These are phyloP conservation scores for Mycetomoellerius zeteki DNA, from an alignment of 1,140 invertebrate genomes.

Conservation along the genomic window DNA sequence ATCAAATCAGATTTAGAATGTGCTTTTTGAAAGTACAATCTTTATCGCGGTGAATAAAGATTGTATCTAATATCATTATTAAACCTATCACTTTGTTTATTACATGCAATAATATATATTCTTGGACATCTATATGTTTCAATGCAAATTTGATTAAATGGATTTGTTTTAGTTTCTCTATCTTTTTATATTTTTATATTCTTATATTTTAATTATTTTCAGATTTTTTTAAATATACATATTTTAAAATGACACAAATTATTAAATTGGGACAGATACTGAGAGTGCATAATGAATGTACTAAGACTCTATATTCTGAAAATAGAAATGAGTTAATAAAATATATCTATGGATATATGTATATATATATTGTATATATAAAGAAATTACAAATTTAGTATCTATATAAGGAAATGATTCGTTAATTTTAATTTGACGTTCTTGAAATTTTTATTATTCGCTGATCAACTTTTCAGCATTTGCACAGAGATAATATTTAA, in stretches of 20 bases:
- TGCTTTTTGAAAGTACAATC: background rate
- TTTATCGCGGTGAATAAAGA: background rate
- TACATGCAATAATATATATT: background rate
- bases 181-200: background rate
- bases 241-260: background rate
- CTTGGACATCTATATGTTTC: background rate
- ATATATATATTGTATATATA: no score
- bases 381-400: background rate
- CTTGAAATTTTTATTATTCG: background rate
- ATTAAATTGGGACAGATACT: background rate
- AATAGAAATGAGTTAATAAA: background rate
- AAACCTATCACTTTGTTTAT: background rate
- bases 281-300: background rate
- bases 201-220: background rate
- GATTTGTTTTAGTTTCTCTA: background rate
- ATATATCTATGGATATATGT: no score
- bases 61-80: background rate
- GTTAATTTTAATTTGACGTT: background rate
- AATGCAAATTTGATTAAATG: constrained; percentile 8
- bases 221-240: background rate
- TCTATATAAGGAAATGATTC: background rate
- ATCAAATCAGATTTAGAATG: constrained; percentile 1
- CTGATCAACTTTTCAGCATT: background rate
- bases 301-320: no score
- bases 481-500: background rate